Percentiles rank a stretch among this genome's conserved stretches.
These are phyloP conservation scores for Synergus laeviventris DNA, from an alignment of 2,888 invertebrate genomes.

Conservation along the genomic window DNA sequence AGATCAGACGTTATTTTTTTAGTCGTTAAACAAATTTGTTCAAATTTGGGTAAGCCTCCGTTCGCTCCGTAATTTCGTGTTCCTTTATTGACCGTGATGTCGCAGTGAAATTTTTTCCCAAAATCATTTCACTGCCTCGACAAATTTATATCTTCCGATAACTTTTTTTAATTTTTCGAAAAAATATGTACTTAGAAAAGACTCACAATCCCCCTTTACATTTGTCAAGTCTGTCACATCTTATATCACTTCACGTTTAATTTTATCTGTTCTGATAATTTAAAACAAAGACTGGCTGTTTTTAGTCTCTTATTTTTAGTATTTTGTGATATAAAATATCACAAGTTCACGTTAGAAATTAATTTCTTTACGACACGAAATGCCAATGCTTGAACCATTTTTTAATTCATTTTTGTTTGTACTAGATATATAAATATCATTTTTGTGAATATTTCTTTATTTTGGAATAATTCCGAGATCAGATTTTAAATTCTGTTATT, in stretches of 20 bases:
- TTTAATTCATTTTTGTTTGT: background rate
- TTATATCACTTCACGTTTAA: background rate
- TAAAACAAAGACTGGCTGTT: background rate
- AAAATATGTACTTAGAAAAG: background rate
- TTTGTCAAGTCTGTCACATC: background rate
- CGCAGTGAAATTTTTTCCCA: background rate
- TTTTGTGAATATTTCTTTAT: background rate
- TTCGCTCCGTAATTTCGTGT: slow-evolving; percentile 10
- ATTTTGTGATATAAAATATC: background rate
- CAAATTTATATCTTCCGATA: background rate
- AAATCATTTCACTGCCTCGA: background rate
- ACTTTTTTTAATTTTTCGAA: background rate
- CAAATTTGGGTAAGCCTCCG: slow-evolving; percentile 45
- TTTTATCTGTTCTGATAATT: background rate
- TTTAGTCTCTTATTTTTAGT: background rate
- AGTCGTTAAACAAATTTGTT: slow-evolving; percentile 41
- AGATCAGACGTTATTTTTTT: slow-evolving; percentile 45
- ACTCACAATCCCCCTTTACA: background rate
- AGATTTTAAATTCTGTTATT: background rate
- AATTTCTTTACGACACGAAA: background rate
- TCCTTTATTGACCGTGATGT: slow-evolving; percentile 40
- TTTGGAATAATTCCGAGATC: background rate
- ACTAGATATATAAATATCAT: background rate
- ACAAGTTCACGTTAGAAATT: background rate
- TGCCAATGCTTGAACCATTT: background rate